Evolutionary conservation across 2,888 invertebrate genomes (phyloP), one percentile per base, ranked within the genome.

Genomic region (Ditylenchus weischeri): DNA sequence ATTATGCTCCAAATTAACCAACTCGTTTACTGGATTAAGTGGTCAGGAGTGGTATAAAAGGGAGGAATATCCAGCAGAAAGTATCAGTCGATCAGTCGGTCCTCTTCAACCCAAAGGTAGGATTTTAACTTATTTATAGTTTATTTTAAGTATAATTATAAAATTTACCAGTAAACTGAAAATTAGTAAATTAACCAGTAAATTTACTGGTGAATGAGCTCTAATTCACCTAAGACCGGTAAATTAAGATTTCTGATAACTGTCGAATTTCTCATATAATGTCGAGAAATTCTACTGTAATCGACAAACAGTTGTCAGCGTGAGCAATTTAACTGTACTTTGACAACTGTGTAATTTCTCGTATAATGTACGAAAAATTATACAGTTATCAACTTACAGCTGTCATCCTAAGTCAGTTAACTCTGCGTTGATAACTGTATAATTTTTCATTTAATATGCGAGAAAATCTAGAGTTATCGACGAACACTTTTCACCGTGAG

Each of bases 31-130:
- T 43, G 11, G 43, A 43, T 43, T 43, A 43, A 8, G 11, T 43
- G 43, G 43, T 43, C 54, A 21, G n/a, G 4, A 7, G 54, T 11
- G 10, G 15, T 54, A 54, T 54, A 54, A 23, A 54, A 54, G 5
- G 54, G 11, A 7, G 54, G 2, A n/a, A 54, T 23, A 23, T 10
- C 15, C 10, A 21, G 54, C 2, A 29, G 21, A 54, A 54, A 36
- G 59, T 59, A 59, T 59, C 59, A 59, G 59, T 59, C 59, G 59
- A 59, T 59, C 59, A 38, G 59, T 59, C 36, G 36, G 19, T 59
- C 59, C 59, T 59, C 59, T 38, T 59, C 36, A 59, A 59, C 43
- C 11, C 21, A 21, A 54, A 54, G 54, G 54, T 54, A 15, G 54
- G 54, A 15, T 7, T 54, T 23, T 11, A 54, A 10, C 29, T 54